A percentile compares a stretch with the other conserved stretches of the same genome.
Conservation (phyloP, 2,797 vertebrate genomes). For the Poeciliopsis presidionis region DNA sequence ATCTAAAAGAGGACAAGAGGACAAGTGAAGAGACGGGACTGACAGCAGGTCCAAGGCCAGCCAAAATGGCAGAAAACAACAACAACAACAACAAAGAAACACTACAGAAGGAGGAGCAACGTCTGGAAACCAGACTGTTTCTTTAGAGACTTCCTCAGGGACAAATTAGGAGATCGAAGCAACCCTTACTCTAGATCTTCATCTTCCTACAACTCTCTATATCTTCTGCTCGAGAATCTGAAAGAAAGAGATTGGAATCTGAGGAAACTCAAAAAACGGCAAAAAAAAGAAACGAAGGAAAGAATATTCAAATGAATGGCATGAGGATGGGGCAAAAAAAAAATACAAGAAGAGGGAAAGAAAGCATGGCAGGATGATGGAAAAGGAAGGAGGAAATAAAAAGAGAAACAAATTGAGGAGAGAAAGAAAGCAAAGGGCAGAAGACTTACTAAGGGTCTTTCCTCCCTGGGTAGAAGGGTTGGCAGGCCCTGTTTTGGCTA, state of each 20-base stretch:
- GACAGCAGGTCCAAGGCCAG: slow-evolving; percentile 48
- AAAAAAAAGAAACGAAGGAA: slow-evolving; percentile 45
- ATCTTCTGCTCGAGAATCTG: slow-evolving; percentile 78
- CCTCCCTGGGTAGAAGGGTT: slow-evolving; percentile 79
- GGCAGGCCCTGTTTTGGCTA: slow-evolving; percentile 83
- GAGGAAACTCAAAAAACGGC: slow-evolving; percentile 54
- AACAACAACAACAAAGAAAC: slow-evolving; percentile 23
- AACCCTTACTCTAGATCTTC: slow-evolving; percentile 80
- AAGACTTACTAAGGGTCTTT: slow-evolving; percentile 88
- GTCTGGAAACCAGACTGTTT: slow-evolving; percentile 19
- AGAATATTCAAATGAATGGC: slow-evolving; percentile 62
- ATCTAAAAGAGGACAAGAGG: slow-evolving; percentile 51
- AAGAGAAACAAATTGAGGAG: slow-evolving; percentile 45
- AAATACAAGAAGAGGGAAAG: background rate
- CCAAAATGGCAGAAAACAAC: slow-evolving; percentile 38
- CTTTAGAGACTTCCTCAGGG: slow-evolving; percentile 8
- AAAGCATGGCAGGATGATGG: slow-evolving; percentile 53
- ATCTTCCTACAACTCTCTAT: slow-evolving; percentile 80
- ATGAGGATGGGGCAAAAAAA: slow-evolving; percentile 50
- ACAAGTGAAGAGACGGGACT: slow-evolving; percentile 57
- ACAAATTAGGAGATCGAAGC: slow-evolving; percentile 46
- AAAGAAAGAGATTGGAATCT: slow-evolving; percentile 61
- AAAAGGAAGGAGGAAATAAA: slow-evolving; percentile 32
- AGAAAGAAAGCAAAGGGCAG: slow-evolving; percentile 69
- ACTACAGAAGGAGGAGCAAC: slow-evolving; percentile 21